A percentile compares a stretch with the other conserved stretches of the same genome.
phyloP scores from a whole-genome alignment of 2,888 invertebrate genomes.

The Drosophila picticornis region DNA sequence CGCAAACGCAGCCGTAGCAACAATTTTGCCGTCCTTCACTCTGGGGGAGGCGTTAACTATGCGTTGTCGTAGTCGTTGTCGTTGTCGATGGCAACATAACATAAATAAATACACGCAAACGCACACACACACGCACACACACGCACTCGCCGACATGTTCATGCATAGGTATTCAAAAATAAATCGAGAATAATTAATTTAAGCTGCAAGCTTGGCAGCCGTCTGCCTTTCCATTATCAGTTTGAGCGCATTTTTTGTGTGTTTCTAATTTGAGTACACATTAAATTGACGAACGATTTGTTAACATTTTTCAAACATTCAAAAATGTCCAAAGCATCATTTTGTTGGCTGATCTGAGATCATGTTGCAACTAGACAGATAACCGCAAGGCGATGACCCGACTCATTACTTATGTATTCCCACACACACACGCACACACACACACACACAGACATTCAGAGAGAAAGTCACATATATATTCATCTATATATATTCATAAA shows the following conservation, averaged over 20 bases:
- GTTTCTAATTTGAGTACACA: background rate
- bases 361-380: conserved; percentile 32
- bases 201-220: conserved; percentile 11
- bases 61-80: conserved; percentile 22
- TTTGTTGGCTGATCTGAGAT: conserved; percentile 33
- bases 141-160: background rate
- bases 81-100: conserved; percentile 23
- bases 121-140: background rate
- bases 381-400: conserved; percentile 28
- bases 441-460: background rate
- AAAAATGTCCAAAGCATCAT: background rate
- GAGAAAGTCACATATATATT: background rate
- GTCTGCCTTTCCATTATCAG: conserved; percentile 37
- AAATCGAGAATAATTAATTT: conserved; percentile 56
- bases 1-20: conserved; percentile 10
- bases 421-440: background rate
- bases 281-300: conserved; percentile 19
- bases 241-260: conserved; percentile 15
- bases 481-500: background rate
- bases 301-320: conserved; percentile 11
- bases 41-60: conserved; percentile 41
- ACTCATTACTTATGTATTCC: conserved; percentile 4
- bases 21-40: conserved; percentile 17
- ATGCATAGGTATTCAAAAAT: conserved; percentile 35
- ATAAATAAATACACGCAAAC: background rate